Conservation (phyloP, 2,113 vertebrate genomes). For the Tetraodon nigroviridis region DNA sequence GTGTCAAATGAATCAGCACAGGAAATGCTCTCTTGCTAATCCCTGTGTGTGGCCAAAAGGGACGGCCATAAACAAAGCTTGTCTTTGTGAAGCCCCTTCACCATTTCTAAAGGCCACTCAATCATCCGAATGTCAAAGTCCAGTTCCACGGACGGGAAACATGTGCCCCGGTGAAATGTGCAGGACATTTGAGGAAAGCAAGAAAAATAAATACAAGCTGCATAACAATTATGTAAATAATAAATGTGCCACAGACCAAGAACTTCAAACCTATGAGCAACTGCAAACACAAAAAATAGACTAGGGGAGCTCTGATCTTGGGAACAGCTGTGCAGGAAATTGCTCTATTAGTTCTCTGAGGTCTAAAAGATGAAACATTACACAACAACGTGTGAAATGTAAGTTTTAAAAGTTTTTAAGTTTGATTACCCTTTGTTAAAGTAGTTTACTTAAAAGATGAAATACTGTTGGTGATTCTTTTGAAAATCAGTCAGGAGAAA, state of each 20-base stretch:
- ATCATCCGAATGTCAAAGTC: constrained; percentile 43
- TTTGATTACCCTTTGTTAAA: too few species aligned
- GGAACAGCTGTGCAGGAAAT: constrained; percentile 76
- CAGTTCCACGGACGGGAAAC: constrained; percentile 2
- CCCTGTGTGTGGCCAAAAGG: constrained; percentile 71
- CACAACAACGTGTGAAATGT: constrained; percentile 4
- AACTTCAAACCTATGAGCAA: constrained; percentile 60
- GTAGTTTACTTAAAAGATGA: background rate
- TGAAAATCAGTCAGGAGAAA: constrained; percentile 14
- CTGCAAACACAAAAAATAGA: constrained; percentile 66
- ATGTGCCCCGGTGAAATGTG: constrained; percentile 67
- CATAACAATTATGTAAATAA: constrained; percentile 68
- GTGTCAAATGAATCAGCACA: constrained; percentile 66
- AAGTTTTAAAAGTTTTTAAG: too few species aligned
- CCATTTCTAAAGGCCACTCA: constrained; percentile 34
- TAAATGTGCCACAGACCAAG: constrained; percentile 59
- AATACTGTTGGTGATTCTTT: background rate
- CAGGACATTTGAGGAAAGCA: constrained; percentile 51
- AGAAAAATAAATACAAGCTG: constrained; percentile 64
- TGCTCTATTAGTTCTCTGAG: constrained; percentile 50
- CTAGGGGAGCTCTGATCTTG: constrained; percentile 61
- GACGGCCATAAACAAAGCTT: constrained; percentile 69
- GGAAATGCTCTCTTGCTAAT: constrained; percentile 73
- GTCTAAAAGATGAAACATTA: constrained; percentile 39
- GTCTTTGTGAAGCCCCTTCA: constrained; percentile 63